Evolutionary conservation across 2,888 invertebrate species (phyloP), one percentile per base, ranked within the genome.

Genomic region (Ctenicera cuprea): DNA sequence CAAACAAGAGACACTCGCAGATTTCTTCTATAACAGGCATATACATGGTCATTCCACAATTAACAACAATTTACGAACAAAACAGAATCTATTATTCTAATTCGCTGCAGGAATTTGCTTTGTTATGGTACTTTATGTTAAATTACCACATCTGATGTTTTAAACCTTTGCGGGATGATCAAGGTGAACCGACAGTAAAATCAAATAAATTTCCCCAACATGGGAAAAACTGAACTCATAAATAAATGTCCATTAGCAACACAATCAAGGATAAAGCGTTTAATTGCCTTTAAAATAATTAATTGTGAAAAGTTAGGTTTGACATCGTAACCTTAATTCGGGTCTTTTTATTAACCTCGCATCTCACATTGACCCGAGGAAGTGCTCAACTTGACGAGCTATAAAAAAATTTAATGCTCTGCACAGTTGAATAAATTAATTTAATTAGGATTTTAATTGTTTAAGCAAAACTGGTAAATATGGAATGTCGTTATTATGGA

Each of bases 61-160:
- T 66, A 52, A 38, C 37, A 12, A 33, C 43, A 64, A 64, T 65
- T 65, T 52, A 20, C 33, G 2, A 48, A 48, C 30, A 26, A 22
- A 52, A 65, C 50, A 65, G 38, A 65, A 38, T 41, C 41, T 33
- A 57, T 67, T 66, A 66, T 66, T 66, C 66, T 66, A 66, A 66
- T 66, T 66, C 52, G 66, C 38, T 22, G 30, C 20, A 26, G 54
- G 66, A 66, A 66, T 66, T 38, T 41, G 26, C 66, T 66, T 66
- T 66, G 66, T 66, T 66, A 11, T 12, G 12, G 18, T 16, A 57
- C 16, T 57, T 54, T 30, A 9, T 33, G 30, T 48, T 48, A 18
- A 16, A 41, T 16, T 14, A 9, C 2, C 48, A 16, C 16, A 18
- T 5, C 14, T 14, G 11, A 16, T 20, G 11, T 3, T 22, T 57